These are phyloP conservation scores for Aspidapion aeneum DNA, from an alignment of 2,888 invertebrate species.

Conservation along the genomic window DNA sequence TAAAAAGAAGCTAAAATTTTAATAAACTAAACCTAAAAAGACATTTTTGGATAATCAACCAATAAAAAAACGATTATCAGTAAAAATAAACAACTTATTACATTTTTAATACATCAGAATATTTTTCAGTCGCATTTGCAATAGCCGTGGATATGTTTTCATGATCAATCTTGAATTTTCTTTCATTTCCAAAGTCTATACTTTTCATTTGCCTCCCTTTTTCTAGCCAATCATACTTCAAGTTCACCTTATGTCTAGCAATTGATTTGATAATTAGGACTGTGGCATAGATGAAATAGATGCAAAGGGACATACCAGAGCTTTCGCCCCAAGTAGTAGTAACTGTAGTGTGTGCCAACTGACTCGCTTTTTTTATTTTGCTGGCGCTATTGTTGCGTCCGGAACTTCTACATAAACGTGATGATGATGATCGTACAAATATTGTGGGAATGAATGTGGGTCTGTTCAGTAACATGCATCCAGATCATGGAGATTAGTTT, in stretches of 20 bases:
- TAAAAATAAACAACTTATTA: slow-evolving; percentile 24
- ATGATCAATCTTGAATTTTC: too few relatives aligned
- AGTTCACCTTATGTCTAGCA: slow-evolving; percentile 66
- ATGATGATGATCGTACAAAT: slow-evolving; percentile 44
- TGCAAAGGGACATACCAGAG: slow-evolving; percentile 72
- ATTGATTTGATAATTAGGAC: slow-evolving; percentile 70
- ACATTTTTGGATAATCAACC: too few relatives aligned
- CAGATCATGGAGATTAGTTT: background rate
- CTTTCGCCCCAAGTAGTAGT: slow-evolving; percentile 72
- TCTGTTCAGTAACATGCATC: background rate
- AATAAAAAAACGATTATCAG: too few relatives aligned
- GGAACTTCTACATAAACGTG: slow-evolving; percentile 46
- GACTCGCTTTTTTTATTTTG: slow-evolving; percentile 55
- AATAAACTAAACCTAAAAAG: too few relatives aligned
- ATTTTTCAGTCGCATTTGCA: slow-evolving; percentile 30
- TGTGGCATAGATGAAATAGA: slow-evolving; percentile 68
- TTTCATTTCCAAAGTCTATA: too few relatives aligned
- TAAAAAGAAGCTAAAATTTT: slow-evolving; percentile 1
- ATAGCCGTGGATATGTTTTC: slow-evolving; percentile 33
- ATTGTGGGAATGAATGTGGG: slow-evolving; percentile 36
- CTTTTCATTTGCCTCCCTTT: background rate
- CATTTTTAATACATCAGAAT: too few relatives aligned
- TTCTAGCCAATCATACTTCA: slow-evolving; percentile 48
- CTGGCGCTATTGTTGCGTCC: slow-evolving; percentile 48
- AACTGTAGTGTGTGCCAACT: slow-evolving; percentile 62